Percentiles rank a stretch among this genome's conserved stretches.
These are phyloP conservation scores for Eupithecia centaureata DNA, from an alignment of 2,888 invertebrate species.

Conservation along the genomic window DNA sequence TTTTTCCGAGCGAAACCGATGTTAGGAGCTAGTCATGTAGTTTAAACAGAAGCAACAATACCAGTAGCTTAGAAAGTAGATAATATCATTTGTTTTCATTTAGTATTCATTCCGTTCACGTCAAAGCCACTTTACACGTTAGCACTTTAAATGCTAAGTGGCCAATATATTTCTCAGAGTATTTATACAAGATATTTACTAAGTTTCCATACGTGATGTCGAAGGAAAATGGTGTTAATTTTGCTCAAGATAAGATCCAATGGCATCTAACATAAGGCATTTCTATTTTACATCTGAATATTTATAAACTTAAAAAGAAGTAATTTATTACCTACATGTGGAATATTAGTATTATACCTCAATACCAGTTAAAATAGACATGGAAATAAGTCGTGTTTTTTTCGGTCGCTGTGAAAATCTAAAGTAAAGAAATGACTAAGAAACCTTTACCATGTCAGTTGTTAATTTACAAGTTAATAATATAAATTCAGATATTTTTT, in stretches of 20 bases:
- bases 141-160: slow-evolving; percentile 20
- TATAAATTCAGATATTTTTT: no score
- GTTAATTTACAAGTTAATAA: no score
- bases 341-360: no score
- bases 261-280: background rate
- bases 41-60: background rate
- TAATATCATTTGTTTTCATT: slow-evolving; percentile 5
- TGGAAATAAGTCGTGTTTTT: no score
- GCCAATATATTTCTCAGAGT: slow-evolving; percentile 5
- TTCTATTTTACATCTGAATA: background rate
- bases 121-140: slow-evolving; percentile 12
- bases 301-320: background rate
- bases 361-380: no score
- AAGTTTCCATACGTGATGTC: background rate
- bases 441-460: no score
- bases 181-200: slow-evolving; percentile 1
- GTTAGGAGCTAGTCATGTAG: background rate
- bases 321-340: no score
- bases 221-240: background rate
- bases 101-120: slow-evolving; percentile 12
- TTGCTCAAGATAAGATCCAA: background rate
- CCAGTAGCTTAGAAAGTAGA: background rate
- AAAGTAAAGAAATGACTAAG: background rate
- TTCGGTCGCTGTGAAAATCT: no score
- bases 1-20: background rate